Conservation (phyloP, 2,797 vertebrate genomes). For the Petrocephalus schoutedeni region DNA sequence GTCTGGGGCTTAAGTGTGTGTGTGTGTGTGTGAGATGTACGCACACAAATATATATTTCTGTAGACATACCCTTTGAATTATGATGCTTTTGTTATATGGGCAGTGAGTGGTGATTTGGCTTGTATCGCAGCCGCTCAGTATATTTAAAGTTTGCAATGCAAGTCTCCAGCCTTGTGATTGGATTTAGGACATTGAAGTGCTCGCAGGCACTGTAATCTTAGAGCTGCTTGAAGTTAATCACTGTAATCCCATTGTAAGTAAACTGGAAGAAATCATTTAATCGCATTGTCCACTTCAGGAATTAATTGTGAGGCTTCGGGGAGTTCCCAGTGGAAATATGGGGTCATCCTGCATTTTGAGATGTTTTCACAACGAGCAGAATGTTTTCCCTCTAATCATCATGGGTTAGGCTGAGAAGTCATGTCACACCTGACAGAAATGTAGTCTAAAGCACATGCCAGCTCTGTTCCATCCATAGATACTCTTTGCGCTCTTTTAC, state of each 20-base stretch:
- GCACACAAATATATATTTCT: neutral
- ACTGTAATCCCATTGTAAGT: constrained; percentile 1
- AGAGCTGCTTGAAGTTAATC: neutral
- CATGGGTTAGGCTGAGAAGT: too few species aligned
- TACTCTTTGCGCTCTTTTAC: neutral
- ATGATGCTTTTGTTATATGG: neutral
- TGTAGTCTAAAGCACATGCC: neutral
- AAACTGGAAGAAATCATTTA: neutral
- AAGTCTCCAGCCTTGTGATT: constrained; percentile 12
- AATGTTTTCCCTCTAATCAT: too few species aligned
- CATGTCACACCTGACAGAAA: neutral
- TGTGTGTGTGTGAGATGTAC: neutral
- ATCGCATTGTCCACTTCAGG: neutral
- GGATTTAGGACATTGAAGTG: neutral
- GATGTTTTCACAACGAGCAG: neutral
- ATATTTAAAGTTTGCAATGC: neutral
- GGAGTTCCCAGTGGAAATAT: neutral
- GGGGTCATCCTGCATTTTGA: neutral
- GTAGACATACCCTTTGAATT: neutral
- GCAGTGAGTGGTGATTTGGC: neutral
- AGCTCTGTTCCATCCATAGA: neutral
- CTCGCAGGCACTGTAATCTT: neutral
- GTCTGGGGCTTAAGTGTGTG: neutral
- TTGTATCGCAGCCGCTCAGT: neutral
- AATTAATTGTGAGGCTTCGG: neutral